Base-by-base conservation (phyloP, 2,888 invertebrate genomes). In the Epistrophella euchroma region DNA sequence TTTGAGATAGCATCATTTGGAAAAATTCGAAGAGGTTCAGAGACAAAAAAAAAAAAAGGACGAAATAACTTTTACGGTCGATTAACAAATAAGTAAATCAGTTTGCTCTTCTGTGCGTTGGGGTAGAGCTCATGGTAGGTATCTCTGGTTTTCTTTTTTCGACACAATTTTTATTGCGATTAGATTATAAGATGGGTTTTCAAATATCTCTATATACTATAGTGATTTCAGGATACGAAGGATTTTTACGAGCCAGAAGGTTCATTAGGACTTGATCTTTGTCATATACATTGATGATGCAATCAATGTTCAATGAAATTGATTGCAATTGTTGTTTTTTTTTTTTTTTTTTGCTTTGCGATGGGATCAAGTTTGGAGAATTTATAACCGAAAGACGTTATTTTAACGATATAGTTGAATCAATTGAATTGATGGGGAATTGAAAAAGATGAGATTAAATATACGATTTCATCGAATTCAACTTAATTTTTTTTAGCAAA, bases 1-100 rank as follows among this genome's bases (percentile, higher is more conserved):
- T 37, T 68, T 35, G 22, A 47, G 68, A 62, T 60, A 62, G 55
- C 25, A 47, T 72, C 81, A 72, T 68, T 62, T 15, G 52, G 60
- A 35, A 19, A 7, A 13, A 45, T 32, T 43, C 11, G 3, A 13
- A 1, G 15, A 6, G 15, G 15, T 35, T 35, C 4, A 35, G 45
- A 60, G 15, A 71, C 55, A 47, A 35, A 50, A 47, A 73, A 78
- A 47, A 35, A 50, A 47, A 73, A 78, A 60, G 82, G 74, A 78
- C 71, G 70, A 74, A 86, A 86, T 77, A 71, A 74, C 25, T 52
- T 74, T 82, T 86, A 86, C 86, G 86, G 58, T 82, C 86, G 86
- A 86, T 86, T 86, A 86, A 74, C 73, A 86, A 86, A 82, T 86
- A 86, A 86, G 86, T 78, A 86, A 86, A 86, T 82, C 86, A 82